phyloP scores from a whole-genome alignment of 2,113 vertebrate genomes.

The Oncorhynchus clarkii region DNA sequence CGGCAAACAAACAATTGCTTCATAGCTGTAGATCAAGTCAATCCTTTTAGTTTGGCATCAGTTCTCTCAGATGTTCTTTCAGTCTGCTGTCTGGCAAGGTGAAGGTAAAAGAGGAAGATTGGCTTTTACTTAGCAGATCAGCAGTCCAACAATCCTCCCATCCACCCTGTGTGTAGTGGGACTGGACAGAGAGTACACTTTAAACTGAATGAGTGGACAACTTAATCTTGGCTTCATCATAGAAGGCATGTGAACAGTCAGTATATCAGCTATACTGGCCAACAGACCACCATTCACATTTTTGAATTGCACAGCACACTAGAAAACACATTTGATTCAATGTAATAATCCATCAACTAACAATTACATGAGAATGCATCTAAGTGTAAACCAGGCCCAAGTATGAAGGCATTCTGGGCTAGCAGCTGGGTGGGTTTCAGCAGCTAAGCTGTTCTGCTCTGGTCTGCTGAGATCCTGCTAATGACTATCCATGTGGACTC shows the following conservation, averaged over 20 bases:
- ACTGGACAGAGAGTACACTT: background rate
- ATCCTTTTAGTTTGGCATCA: constrained; percentile 16
- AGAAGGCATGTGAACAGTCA: constrained; percentile 2
- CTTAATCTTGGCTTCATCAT: constrained; percentile 5
- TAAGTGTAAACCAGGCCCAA: constrained; percentile 38
- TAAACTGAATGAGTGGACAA: constrained; percentile 16
- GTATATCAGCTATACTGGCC: background rate
- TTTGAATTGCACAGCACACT: constrained; percentile 40
- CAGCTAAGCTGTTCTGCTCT: constrained; percentile 45
- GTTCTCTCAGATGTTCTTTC: constrained; percentile 18
- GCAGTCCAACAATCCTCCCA: background rate
- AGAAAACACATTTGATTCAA: constrained; percentile 40
- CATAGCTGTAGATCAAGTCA: constrained; percentile 11
- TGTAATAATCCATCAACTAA: constrained; percentile 35
- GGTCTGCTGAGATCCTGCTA: constrained; percentile 62
- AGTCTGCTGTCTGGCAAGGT: constrained; percentile 29
- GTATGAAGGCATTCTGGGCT: constrained; percentile 45
- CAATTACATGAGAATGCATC: constrained; percentile 39
- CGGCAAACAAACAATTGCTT: constrained; percentile 30
- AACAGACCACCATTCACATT: background rate
- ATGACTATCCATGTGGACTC: constrained; percentile 73
- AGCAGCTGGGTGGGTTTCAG: constrained; percentile 60
- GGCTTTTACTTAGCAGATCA: background rate
- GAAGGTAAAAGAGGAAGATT: background rate
- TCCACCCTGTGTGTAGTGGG: background rate